These are phyloP conservation scores for Tachysurus vachellii DNA, from an alignment of 2,113 vertebrate species.

Conservation along the genomic window DNA sequence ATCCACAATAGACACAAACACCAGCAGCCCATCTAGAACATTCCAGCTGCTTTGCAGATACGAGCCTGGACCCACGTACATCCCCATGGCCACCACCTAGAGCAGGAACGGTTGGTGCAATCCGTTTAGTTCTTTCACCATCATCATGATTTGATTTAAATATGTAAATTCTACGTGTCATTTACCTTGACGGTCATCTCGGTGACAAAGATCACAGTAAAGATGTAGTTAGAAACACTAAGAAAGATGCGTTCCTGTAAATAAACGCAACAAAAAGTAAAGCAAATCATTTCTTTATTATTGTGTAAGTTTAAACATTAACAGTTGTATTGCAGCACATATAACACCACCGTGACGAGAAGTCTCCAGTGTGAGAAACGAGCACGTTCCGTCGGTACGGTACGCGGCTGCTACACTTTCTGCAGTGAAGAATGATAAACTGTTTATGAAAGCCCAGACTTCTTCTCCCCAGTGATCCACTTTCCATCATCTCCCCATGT, in stretches of 20 bases:
- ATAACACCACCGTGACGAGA: neutral
- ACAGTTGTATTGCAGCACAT: neutral
- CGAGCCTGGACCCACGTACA: slow-evolving; percentile 83
- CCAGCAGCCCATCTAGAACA: slow-evolving; percentile 89
- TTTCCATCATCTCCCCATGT: neutral
- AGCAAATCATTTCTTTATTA: neutral
- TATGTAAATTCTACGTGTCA: neutral
- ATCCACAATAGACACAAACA: slow-evolving; percentile 93
- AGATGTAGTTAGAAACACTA: slow-evolving; percentile 84
- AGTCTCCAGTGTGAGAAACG: neutral
- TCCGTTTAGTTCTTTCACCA: neutral
- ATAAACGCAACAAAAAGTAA: neutral
- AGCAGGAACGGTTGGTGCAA: neutral
- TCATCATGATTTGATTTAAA: neutral
- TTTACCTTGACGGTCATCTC: slow-evolving; percentile 86
- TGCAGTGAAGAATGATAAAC: neutral
- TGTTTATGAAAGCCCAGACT: neutral
- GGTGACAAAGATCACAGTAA: slow-evolving; percentile 81
- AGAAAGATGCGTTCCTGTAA: slow-evolving; percentile 67
- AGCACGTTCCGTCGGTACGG: neutral
- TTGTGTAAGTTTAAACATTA: neutral
- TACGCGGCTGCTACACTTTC: neutral
- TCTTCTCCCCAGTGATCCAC: neutral
- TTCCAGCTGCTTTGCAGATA: slow-evolving; percentile 99
- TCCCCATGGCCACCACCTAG: slow-evolving; percentile 88